Evolutionary conservation across 2,888 invertebrate species (phyloP).

Genomic region (Alviniconcha strummeri): DNA sequence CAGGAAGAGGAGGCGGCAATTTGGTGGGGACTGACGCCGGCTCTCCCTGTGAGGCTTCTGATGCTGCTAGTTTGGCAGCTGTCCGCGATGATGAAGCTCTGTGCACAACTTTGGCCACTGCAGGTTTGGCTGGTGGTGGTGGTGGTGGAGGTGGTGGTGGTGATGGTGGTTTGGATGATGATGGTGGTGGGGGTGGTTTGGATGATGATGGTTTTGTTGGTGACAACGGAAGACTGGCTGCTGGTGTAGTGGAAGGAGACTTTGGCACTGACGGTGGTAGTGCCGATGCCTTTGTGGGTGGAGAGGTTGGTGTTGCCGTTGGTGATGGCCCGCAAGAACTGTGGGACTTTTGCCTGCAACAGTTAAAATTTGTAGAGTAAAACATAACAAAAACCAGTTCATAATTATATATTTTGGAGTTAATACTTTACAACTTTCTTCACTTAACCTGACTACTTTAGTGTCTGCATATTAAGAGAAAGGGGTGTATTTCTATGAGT

Average conservation of each 20-base stretch:
- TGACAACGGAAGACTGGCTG: too few species aligned
- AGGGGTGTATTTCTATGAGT: too few species aligned
- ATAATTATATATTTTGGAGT: background rate
- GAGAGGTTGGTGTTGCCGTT: background rate
- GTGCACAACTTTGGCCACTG: too few species aligned
- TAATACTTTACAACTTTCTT: background rate
- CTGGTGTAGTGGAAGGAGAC: too few species aligned
- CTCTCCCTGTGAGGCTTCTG: too few species aligned
- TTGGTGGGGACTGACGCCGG: too few species aligned
- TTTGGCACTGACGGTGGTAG: constrained; percentile 3
- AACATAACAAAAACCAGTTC: background rate
- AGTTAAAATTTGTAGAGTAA: background rate
- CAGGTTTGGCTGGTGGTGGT: too few species aligned
- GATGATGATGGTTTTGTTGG: too few species aligned
- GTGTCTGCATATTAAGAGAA: too few species aligned
- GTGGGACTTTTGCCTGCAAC: constrained; percentile 3
- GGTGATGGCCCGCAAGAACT: background rate
- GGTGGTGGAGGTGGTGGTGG: background rate
- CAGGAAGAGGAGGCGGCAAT: too few species aligned
- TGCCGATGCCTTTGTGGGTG: background rate
- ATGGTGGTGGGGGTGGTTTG: background rate
- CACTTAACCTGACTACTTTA: background rate
- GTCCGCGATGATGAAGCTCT: too few species aligned
- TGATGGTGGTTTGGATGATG: background rate
- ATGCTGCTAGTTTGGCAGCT: too few species aligned